Base-by-base conservation (phyloP, 2,888 invertebrate genomes). In the Epistrophella euchroma region DNA sequence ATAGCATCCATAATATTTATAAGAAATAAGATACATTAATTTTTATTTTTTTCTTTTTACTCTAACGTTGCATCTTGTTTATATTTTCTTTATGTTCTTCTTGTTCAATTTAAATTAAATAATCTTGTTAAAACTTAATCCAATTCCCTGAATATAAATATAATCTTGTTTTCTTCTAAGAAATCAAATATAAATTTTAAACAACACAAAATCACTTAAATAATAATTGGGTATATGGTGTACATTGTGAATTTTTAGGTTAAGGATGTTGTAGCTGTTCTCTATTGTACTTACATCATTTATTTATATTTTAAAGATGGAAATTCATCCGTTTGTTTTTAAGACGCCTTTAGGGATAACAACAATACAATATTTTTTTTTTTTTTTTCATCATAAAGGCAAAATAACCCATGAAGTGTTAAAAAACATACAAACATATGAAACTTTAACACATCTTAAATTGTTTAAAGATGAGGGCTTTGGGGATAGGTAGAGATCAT, bases 301-400 rank as follows among this genome's bases (percentile, higher is more conserved):
- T 45, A 45, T 45, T 45, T 45, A 45, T 45, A 45, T 45, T 45
- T n/a, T 9, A 45, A 45, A 45, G 17, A 45, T 45, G 9, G 45
- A 45, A 45, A 45, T 45, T 17, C 45, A 45, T 45, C 17, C 45
- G 45, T 45, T 45, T 45, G 9, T 17, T 45, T 17, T 45, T 45
- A 17, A 45, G 45, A 45, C 45, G 45, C 45, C 17, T 45, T 45
- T 3, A 45, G 45, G 17, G 45, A 45, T 25, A 25, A 2, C 22
- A 22, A 52, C 15, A 7, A 25, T 17, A 9, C 9, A 45, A n/a
- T 43, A n/a, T 6, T n/a, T 43, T n/a, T n/a, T 7, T 10, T 45
- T 45, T 6, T 32, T 9, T 28, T 4, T 28, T 28, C 28, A 28
- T 28, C 0, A 28, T 4, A 28, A 28, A 28, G 28, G 28, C 28